A percentile compares a stretch with the other conserved stretches of the same genome.
phyloP scores from a whole-genome alignment of 2,797 vertebrate species.

The Galaxias olidus region DNA sequence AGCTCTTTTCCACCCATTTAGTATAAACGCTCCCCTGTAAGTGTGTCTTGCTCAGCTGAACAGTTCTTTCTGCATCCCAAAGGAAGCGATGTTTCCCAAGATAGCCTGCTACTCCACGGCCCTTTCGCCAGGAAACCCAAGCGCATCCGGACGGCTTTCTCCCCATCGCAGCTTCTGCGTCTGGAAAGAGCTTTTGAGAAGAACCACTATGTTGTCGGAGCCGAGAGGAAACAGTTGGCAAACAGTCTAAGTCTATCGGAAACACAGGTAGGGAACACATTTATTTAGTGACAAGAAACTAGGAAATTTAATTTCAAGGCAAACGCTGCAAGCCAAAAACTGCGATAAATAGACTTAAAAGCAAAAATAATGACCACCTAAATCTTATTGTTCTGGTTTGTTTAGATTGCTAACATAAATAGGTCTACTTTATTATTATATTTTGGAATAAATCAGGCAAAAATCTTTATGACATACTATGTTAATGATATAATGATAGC shows the following conservation, averaged over 20 bases:
- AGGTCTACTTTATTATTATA: no score
- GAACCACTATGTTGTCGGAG: constrained; percentile 98
- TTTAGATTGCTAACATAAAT: no score
- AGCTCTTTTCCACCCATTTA: no score
- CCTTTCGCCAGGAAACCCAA: constrained; percentile 96
- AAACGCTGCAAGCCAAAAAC: no score
- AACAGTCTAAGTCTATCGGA: constrained; percentile 93
- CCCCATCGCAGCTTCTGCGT: constrained; percentile 93
- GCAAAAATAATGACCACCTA: no score
- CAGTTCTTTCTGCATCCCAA: constrained; percentile 14
- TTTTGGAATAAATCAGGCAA: no score
- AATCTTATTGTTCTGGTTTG: no score
- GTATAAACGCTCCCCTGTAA: no score
- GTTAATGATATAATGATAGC: no score
- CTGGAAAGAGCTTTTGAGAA: constrained; percentile 96
- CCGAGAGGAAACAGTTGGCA: constrained; percentile 95
- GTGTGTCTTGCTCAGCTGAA: neutral
- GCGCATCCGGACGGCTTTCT: constrained; percentile 96
- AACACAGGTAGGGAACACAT: constrained; percentile 83
- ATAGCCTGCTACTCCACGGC: constrained; percentile 92
- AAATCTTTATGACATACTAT: no score
- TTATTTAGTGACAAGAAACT: neutral
- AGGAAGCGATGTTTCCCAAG: constrained; percentile 93
- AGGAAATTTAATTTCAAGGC: neutral
- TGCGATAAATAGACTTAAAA: no score